phyloP scores from a whole-genome alignment of 2,113 vertebrate genomes.

The Lepus americanus region DNA sequence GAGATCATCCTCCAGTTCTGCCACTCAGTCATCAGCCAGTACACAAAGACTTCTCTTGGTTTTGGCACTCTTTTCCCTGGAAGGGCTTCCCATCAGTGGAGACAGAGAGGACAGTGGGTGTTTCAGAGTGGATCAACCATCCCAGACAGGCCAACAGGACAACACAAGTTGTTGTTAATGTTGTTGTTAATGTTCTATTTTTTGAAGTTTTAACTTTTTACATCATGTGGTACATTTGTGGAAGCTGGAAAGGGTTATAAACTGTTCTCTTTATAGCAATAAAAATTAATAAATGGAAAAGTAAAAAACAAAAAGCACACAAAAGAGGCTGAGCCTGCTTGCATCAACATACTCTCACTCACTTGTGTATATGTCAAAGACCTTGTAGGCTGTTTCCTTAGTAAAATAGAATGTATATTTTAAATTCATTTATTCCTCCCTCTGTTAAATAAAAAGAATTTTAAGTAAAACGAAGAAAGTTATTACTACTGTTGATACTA shows the following conservation, averaged over 20 bases:
- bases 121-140: not conserved
- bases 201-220: not conserved
- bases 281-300: no score
- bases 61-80: not conserved
- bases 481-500: not conserved
- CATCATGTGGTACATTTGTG: not conserved
- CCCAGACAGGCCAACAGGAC: not conserved
- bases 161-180: not conserved
- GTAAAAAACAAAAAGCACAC: no score
- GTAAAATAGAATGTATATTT: no score
- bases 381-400: no score
- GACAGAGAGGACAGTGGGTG: not conserved
- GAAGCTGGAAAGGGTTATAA: not conserved
- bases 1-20: rapidly evolving
- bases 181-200: not conserved
- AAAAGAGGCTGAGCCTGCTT: no score
- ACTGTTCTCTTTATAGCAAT: not conserved
- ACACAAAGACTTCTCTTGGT: not conserved
- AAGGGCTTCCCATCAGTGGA: not conserved
- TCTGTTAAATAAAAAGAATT: no score
- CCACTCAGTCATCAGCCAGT: not conserved
- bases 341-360: no score
- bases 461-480: not conserved
- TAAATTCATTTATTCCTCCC: no score
- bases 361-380: no score